phyloP scores from a whole-genome alignment of 2,888 invertebrate genomes.

The Spicauda simplicius region DNA sequence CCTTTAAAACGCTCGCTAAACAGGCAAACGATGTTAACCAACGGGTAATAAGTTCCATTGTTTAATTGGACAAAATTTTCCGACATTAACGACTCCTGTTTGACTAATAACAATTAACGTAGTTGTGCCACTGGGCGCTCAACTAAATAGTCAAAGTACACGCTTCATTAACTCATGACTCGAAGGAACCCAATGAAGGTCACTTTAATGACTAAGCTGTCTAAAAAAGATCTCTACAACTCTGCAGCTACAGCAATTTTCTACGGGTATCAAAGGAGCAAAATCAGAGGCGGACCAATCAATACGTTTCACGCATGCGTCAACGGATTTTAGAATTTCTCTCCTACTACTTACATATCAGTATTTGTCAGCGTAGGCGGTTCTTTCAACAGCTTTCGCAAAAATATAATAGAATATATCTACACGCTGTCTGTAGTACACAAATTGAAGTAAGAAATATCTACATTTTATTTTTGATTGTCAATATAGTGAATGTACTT shows the following conservation, averaged over 20 bases:
- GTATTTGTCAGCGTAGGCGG: slow-evolving; percentile 51
- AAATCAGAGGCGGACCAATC: slow-evolving; percentile 70
- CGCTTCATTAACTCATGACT: slow-evolving; percentile 45
- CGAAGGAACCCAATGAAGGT: slow-evolving; percentile 41
- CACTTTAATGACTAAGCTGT: slow-evolving; percentile 37
- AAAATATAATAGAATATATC: neutral
- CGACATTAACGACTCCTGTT: slow-evolving; percentile 28
- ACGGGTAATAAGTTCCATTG: slow-evolving; percentile 14
- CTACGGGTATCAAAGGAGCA: slow-evolving; percentile 47
- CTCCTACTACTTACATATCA: neutral
- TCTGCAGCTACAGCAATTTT: slow-evolving; percentile 24
- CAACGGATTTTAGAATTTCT: slow-evolving; percentile 41
- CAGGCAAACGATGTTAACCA: slow-evolving; percentile 17
- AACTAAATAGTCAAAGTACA: slow-evolving; percentile 30
- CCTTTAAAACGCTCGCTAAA: slow-evolving; percentile 37
- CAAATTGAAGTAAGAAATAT: too few species aligned
- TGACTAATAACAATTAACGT: slow-evolving; percentile 44
- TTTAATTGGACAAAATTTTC: slow-evolving; percentile 36
- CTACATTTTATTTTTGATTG: too few species aligned
- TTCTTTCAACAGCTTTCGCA: slow-evolving; percentile 40
- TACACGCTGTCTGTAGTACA: neutral
- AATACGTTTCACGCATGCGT: slow-evolving; percentile 81
- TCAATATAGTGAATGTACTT: too few species aligned
- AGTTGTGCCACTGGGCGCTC: slow-evolving; percentile 37
- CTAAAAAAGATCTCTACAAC: slow-evolving; percentile 19